A percentile compares a stretch with the other conserved stretches of the same genome.
These are phyloP conservation scores for Cladorhizidae sp. DNA, from an alignment of 37 sponge, comb jelly and placozoan species.

Conservation along the genomic window DNA sequence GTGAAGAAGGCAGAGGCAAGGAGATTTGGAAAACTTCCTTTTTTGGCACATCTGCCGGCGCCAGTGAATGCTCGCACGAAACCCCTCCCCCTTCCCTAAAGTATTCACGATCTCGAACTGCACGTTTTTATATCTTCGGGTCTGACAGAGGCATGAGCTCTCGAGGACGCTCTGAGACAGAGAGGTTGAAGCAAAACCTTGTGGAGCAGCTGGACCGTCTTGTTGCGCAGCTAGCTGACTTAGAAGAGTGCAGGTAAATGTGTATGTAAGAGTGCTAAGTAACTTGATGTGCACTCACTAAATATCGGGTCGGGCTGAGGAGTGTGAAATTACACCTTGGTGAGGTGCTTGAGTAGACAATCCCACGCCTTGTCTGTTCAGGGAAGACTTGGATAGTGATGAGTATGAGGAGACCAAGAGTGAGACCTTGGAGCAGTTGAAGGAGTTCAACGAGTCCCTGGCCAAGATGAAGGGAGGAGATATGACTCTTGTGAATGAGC, in stretches of 20 bases:
- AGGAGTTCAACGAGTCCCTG: constrained; percentile 92
- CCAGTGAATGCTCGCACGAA: too few species aligned
- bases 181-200: constrained; percentile 86
- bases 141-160: constrained; percentile 33
- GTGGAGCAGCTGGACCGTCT: constrained; percentile 96
- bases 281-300: too few species aligned
- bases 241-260: constrained; percentile 89
- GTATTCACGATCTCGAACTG: too few species aligned
- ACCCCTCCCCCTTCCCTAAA: too few species aligned
- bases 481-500: constrained; percentile 88
- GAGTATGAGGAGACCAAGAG: constrained; percentile 93
- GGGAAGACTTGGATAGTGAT: constrained; percentile 88
- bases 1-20: too few species aligned
- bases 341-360: neutral
- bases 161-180: constrained; percentile 77
- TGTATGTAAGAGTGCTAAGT: neutral
- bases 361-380: constrained; percentile 4
- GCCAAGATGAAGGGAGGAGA: constrained; percentile 82
- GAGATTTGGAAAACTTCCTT: too few species aligned
- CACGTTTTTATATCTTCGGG: too few species aligned
- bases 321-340: too few species aligned
- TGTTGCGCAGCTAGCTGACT: constrained; percentile 91
- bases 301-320: too few species aligned
- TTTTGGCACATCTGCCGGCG: too few species aligned
- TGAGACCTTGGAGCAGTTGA: constrained; percentile 95